Evolutionary conservation across 2,113 vertebrate genomes (phyloP), one percentile per base, ranked within the genome.

Genomic region (Opisthocomus hoazin): DNA sequence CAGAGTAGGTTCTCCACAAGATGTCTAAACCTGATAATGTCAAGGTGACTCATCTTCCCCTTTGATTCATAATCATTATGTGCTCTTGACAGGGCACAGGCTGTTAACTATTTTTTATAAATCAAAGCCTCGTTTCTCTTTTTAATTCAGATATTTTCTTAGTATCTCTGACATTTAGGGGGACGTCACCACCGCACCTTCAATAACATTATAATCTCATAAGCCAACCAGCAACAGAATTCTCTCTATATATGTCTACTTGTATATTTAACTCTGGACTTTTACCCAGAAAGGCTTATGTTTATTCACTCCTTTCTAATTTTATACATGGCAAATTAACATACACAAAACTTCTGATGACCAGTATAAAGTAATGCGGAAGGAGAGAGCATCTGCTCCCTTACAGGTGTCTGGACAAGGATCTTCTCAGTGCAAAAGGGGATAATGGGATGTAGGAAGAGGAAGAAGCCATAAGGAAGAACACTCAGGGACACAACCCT

Each of bases 1-100:
- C 92, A 97, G 89, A 96, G 71, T 81, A 97, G 94, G 70, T 89
- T 95, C 95, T 96, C 89, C 84, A 95, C 65, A 89, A 96, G 93
- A 95, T 77, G 73, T 81, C 96, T 94, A 50, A 95, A 96, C 95
- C 90, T 95, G 93, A 97, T 97, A 97, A 98, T 96, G 96, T 96
- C 96, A 97, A 90, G 77, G 80, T 97, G 96, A 97, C 93, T 98
- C 97, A 97, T 93, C 93, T 85, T 93, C 58, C 95, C 97, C 94
- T 96, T 95, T 94, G 58, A 97, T 95, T 96, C 87, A 88, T 90
- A 97, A 95, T 88, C 88, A 97, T 90, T 97, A 87, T 43, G 63
- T 80, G 88, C 92, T 87, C 84, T 95, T 97, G 63, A 97, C 77
- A 95, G 41, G 21, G 23, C 64, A 92, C 75, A 94, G 64, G 68